Evolutionary conservation across 1,140 invertebrate genomes (phyloP).

Genomic region (Atta cephalotes): DNA sequence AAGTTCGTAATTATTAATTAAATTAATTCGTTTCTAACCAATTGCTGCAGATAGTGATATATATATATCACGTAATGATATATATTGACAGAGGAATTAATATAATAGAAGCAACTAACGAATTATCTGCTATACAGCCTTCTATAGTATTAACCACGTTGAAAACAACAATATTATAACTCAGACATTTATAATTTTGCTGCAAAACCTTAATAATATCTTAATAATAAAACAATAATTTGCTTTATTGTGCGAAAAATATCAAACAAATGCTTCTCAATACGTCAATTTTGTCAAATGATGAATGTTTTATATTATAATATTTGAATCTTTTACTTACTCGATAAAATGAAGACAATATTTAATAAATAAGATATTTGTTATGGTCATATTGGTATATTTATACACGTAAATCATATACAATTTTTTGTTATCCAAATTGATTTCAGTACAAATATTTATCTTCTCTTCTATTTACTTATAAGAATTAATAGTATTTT

Average conservation of each 20-base stretch:
- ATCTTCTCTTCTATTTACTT: neutral
- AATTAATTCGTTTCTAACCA: slow-evolving; percentile 29
- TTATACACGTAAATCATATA: neutral
- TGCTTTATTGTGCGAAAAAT: neutral
- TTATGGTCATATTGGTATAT: neutral
- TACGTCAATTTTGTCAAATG: neutral
- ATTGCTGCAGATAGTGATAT: neutral
- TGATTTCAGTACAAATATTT: neutral
- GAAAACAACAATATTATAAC: slow-evolving; percentile 10
- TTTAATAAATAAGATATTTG: neutral
- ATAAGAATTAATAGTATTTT: neutral
- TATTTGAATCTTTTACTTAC: slow-evolving; percentile 1
- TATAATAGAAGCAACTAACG: slow-evolving; percentile 21
- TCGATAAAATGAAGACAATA: neutral
- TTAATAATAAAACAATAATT: slow-evolving; percentile 11
- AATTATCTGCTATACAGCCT: slow-evolving; percentile 5
- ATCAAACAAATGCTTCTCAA: neutral
- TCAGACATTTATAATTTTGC: slow-evolving; percentile 3
- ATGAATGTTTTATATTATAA: neutral
- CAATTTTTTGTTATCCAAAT: neutral
- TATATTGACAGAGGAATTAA: slow-evolving; percentile 29
- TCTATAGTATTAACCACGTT: slow-evolving; percentile 32
- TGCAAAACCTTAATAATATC: neutral
- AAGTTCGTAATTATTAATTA: slow-evolving; percentile 13
- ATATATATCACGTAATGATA: slow-evolving; percentile 11